These are phyloP conservation scores for Ceratina japonica DNA, from an alignment of 1,140 invertebrate species.

Conservation along the genomic window DNA sequence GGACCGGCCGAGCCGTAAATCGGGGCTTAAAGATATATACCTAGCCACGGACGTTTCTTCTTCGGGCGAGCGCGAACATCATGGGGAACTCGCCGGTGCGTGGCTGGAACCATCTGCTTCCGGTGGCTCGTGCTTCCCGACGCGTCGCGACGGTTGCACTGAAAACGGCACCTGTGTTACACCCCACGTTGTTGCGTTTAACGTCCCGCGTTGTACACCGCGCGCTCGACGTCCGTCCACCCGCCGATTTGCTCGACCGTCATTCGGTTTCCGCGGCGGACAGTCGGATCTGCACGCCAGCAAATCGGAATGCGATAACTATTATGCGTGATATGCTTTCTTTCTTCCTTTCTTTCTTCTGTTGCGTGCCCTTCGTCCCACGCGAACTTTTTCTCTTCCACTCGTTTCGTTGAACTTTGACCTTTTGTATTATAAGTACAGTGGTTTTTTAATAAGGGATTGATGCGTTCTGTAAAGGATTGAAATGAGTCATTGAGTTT, in stretches of 20 bases:
- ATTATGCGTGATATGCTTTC: background rate
- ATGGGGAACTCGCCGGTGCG: conserved; percentile 68
- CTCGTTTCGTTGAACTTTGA: too few relatives aligned
- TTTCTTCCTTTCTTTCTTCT: background rate
- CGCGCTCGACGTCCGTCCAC: background rate
- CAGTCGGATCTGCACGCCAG: conserved; percentile 26
- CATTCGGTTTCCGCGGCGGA: conserved; percentile 8
- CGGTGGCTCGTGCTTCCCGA: conserved; percentile 58
- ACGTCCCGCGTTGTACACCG: conserved; percentile 12
- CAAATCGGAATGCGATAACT: conserved; percentile 13
- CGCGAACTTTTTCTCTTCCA: too few relatives aligned
- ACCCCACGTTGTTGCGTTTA: background rate
- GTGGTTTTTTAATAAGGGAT: too few relatives aligned
- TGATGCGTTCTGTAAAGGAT: too few relatives aligned
- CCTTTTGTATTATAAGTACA: too few relatives aligned
- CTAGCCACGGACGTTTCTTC: conserved; percentile 45
- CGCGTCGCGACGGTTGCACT: conserved; percentile 53
- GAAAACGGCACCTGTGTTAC: conserved; percentile 46
- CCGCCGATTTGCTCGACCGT: conserved; percentile 4
- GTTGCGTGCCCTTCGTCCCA: background rate
- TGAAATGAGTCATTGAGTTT: too few relatives aligned
- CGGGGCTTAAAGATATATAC: conserved; percentile 29
- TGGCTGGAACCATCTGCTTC: conserved; percentile 77
- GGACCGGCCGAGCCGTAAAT: conserved; percentile 1
- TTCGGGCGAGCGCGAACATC: conserved; percentile 62